Conservation (phyloP, 2,113 vertebrate species). For the Daphoenositta chrysoptera region DNA sequence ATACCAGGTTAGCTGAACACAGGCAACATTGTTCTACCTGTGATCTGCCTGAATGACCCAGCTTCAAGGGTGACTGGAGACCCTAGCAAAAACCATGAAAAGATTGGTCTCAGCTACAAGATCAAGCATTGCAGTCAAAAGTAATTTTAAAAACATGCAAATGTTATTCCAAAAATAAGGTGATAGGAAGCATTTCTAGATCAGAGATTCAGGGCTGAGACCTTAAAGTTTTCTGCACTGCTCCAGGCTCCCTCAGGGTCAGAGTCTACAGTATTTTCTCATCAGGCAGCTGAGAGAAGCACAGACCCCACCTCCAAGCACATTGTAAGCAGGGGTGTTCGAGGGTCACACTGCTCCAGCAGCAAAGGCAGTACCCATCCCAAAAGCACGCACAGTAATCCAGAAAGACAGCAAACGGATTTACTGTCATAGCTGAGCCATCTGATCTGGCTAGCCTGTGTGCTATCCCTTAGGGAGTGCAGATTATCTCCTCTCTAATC, state of each 20-base stretch:
- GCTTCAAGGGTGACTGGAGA: background rate
- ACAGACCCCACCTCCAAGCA: background rate
- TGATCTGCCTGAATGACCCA: background rate
- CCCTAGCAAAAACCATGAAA: background rate
- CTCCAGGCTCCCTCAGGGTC: background rate
- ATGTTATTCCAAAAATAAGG: background rate
- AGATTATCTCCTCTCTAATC: slow-evolving; percentile 36
- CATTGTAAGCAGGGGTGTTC: background rate
- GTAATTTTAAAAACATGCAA: background rate
- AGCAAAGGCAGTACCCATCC: background rate
- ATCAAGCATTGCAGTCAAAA: background rate
- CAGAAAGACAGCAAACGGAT: background rate
- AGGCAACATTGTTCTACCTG: background rate
- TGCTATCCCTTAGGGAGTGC: background rate
- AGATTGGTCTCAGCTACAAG: background rate
- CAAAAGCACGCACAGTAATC: background rate
- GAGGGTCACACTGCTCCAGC: background rate
- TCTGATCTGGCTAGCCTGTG: background rate
- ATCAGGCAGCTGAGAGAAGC: background rate
- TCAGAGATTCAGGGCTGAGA: background rate
- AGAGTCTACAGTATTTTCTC: background rate
- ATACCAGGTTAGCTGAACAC: background rate
- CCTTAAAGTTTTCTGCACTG: background rate
- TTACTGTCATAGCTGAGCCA: background rate
- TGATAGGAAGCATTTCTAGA: background rate